Base-by-base conservation (phyloP, 2,113 vertebrate genomes). In the Nicator chloris region DNA sequence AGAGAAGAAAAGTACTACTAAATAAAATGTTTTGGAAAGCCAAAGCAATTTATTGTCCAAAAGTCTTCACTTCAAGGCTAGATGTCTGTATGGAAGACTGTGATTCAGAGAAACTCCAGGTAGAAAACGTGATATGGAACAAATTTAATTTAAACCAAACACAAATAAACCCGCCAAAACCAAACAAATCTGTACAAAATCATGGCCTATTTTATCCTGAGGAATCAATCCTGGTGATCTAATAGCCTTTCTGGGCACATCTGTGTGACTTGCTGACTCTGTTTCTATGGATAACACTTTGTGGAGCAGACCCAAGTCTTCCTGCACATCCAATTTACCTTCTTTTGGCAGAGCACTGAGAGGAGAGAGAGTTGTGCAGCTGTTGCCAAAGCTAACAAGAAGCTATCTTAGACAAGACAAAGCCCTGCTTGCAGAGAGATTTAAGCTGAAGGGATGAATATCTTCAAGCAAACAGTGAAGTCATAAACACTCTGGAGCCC, bases 361-460 rank as follows among this genome's bases (percentile, higher is more conserved):
- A 79, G n/a, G 35, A 90, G 19, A 90, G 35, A 76, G 6, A 91
- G 61, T 20, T 80, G 51, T 64, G 39, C 57, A 88, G 56, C 37
- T 78, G 56, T 77, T 90, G 93, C 90, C 96, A 96, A 94, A 90
- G 68, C 68, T 92, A 94, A 92, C 54, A 93, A 83, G 80, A 94
- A 88, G 54, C 0, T 47, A 86, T 54, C 83, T 78, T 73, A 39
- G 2, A 12, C 14, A 35, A 86, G 82, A 92, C 75, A 77, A 92
- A 95, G 60, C 45, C 51, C 35, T 83, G 22, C 76, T 63, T 71
- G 76, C 51, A 88, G 69, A 83, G 60, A 86, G 68, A 35, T 82
- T 79, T 63, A 50, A 85, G 54, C 45, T 73, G 72, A 83, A 82
- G 12, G 3, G 6, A 69, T 70, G 35, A 26, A 11, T 66, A 77